Base-by-base conservation (phyloP, 1,140 invertebrate species). In the Chelonus insularis region DNA sequence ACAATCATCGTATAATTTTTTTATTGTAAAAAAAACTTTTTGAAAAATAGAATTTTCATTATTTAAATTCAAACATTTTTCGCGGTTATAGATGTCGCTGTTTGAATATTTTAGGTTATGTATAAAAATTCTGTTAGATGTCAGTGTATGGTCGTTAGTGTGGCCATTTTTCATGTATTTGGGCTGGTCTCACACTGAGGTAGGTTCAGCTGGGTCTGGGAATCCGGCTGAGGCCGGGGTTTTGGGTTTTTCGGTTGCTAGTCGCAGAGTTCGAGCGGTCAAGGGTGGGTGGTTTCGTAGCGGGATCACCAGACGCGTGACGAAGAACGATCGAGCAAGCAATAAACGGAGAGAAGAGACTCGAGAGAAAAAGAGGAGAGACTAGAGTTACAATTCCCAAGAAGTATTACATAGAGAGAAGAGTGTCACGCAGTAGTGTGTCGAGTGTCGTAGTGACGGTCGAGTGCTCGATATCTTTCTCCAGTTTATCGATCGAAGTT, bases 181-280 rank as follows among this genome's bases (percentile, higher is more conserved):
- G 47, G 48, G 48, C 23, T 50, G 59, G 57, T 51, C 36, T 37
- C 21, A 9, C 9, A 9, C 23, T 58, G 23, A 25, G 12, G 59
- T 36, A 60, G 47, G 48, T 43, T 41, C 48, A 20, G 50, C 39
- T 36, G 57, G 45, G 57, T 60, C 59, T 60, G 59, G 59, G 59
- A 60, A 51, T 54, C 59, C 50, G 59, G 48, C 59, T 50, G 59
- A 57, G 55, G 55, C 55, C 55, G 55, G 55, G 55, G 55, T 25
- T 51, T 60, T 47, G 34, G 21, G 48, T 16, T 60, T 52, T 60
- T 60, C 39, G 55, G 55, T 57, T 57, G 55, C 55, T 60, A 60
- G 59, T 60, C 59, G 59, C 59, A 54, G 59, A 45, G 59, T 60
- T 60, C 50, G 50, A 60, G 59, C 37, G 50, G 59, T 52, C 59